Conservation (phyloP, 2,113 vertebrate genomes). For the Poicephalus meyeri region DNA sequence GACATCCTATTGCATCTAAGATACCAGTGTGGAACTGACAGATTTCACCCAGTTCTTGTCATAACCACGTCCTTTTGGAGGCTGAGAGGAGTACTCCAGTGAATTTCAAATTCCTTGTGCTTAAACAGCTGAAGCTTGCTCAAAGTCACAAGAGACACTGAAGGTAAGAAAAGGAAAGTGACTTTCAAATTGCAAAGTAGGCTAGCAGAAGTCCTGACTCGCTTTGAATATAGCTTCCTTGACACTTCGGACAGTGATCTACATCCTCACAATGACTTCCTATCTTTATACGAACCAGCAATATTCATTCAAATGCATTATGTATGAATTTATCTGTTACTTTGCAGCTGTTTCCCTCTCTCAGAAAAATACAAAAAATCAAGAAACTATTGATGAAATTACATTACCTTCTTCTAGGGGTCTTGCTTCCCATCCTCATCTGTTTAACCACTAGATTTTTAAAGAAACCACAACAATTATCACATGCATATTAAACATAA, state of each 20-base stretch:
- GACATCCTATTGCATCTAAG: neutral
- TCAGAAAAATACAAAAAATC: neutral
- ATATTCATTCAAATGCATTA: neutral
- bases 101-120: neutral
- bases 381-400: neutral
- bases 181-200: neutral
- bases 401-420: neutral
- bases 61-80: neutral
- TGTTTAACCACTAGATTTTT: neutral
- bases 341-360: neutral
- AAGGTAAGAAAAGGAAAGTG: neutral
- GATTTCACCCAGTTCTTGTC: neutral
- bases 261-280: neutral
- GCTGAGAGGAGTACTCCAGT: neutral
- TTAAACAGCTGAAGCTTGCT: neutral
- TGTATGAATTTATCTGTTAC: neutral
- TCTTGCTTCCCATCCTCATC: neutral
- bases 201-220: neutral
- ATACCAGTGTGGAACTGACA: neutral
- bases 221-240: neutral
- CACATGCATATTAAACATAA: neutral
- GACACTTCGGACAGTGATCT: neutral
- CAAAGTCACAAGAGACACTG: neutral
- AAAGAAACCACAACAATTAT: neutral
- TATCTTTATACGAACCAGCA: neutral